Conservation (phyloP, 2,113 vertebrate species). For the Anguilla japonica region DNA sequence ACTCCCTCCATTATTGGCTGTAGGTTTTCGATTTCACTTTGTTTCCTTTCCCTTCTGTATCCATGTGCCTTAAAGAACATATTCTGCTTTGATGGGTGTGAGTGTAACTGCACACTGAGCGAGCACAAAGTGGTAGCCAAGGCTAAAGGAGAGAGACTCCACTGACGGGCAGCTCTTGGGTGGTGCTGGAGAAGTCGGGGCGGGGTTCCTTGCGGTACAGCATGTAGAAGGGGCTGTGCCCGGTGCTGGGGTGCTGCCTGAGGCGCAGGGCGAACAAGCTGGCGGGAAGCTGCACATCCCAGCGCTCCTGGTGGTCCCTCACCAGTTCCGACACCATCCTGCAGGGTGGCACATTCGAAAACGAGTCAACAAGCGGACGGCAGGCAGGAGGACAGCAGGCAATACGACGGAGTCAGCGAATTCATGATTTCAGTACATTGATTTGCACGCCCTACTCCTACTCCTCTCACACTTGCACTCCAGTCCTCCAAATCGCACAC, state of each 20-base stretch:
- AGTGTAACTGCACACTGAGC: not conserved
- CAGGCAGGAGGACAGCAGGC: not conserved
- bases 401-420: too few species aligned
- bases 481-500: too few species aligned
- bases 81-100: not conserved
- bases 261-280: not conserved
- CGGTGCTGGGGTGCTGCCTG: not conserved
- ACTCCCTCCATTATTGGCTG: too few species aligned
- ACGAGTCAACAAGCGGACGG: not conserved
- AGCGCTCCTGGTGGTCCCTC: not conserved
- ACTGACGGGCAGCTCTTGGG: not conserved
- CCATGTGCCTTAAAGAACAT: not conserved
- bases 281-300: not conserved
- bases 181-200: not conserved
- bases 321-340: not conserved
- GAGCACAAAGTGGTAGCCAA: not conserved
- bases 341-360: not conserved
- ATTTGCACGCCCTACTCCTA: too few species aligned
- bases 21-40: too few species aligned
- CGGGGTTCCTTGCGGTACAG: conserved; percentile 3
- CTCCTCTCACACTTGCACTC: too few species aligned
- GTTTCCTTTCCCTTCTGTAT: not conserved
- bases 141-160: not conserved
- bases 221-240: conserved; percentile 3
- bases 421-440: too few species aligned